Evolutionary conservation across 2,888 invertebrate species (phyloP), one percentile per base, ranked within the genome.

Genomic region (Stramonita haemastoma): DNA sequence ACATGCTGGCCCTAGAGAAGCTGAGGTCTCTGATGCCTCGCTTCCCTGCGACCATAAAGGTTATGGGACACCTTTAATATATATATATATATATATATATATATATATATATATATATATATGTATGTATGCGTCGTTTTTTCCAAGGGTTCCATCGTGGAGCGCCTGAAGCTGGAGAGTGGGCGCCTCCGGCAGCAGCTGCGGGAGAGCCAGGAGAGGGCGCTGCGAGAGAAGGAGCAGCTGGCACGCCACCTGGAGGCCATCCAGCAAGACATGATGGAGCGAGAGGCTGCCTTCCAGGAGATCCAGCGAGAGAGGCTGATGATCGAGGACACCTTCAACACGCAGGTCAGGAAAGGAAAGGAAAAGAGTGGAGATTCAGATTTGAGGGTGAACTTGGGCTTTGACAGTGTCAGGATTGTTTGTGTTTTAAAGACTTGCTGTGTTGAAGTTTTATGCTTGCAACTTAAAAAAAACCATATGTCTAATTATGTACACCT

Each of bases 221-320:
- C 96, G 5, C 94, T 96, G 70, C 94, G 95, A 77, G 96, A 96
- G 90, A 96, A 96, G 92, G 96, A 96, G 92, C 91, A 94, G 34
- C 93, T 96, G 70, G 96, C 96, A 89, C 94, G 95, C 77, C 96
- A 96, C 91, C 92, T 96, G 90, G 96, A 96, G 92, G 94, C 94
- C 17, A 96, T 96, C 88, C 96, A 96, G 93, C 95, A 95, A n/a
- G 96, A 96, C 90, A 96, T 96, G 96, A 93, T 96, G 93, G 96
- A 96, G 88, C 92, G 96, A 11, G 96, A 96, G 92, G 95, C 96
- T 0, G 94, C 96, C 13, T 96, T 96, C 91, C 94, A 95, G 85
- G 96, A 96, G 91, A 94, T 96, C 79, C 95, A 96, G 91, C 93
- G 95, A 66, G 95, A 96, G 91, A 94, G 95, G 90, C 94, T 95